Evolutionary conservation across 1,140 invertebrate genomes (phyloP).

Genomic region (Fopius arisanus): DNA sequence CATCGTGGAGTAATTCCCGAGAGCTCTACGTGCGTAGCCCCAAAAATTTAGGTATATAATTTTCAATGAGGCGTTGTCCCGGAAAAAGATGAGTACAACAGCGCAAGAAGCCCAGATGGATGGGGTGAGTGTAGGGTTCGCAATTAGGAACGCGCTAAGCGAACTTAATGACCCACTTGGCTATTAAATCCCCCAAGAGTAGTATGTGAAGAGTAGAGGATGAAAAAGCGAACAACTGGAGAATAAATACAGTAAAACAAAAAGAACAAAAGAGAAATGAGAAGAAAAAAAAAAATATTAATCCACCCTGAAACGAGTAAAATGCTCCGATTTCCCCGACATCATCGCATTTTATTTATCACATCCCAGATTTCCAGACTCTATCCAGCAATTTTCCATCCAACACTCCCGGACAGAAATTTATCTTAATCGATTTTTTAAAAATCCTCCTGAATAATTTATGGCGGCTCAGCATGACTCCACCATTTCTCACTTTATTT

Average conservation of each 20-base stretch:
- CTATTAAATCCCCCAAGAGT: slow-evolving; percentile 15
- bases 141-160: slow-evolving; percentile 25
- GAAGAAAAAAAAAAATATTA: neutral
- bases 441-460: neutral
- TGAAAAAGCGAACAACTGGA: neutral
- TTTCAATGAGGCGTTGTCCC: neutral
- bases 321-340: neutral
- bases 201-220: neutral
- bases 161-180: slow-evolving; percentile 25
- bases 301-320: neutral
- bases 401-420: neutral
- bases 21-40: neutral
- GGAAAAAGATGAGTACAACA: neutral
- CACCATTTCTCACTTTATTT: neutral
- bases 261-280: neutral
- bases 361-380: neutral
- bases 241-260: slow-evolving; percentile 5
- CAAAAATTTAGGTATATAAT: neutral
- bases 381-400: neutral
- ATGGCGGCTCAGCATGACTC: neutral
- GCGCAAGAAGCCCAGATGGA: neutral
- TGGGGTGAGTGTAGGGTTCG: slow-evolving; percentile 8
- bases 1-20: neutral
- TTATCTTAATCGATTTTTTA: neutral
- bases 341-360: neutral